phyloP scores from a whole-genome alignment of 1,140 invertebrate genomes.

The Atta texana region DNA sequence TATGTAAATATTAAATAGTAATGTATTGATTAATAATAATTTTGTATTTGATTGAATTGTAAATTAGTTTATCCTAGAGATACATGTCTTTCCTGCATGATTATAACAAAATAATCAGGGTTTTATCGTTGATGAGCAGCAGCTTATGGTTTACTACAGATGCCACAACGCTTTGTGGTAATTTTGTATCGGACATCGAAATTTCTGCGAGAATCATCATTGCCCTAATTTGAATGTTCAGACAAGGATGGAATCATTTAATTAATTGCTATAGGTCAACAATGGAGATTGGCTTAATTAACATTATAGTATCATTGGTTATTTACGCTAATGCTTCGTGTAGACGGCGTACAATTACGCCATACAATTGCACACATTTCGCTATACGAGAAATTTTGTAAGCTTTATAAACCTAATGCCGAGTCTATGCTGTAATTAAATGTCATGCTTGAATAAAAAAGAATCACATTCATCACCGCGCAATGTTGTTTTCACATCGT shows the following conservation, averaged over 20 bases:
- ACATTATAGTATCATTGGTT: slow-evolving; percentile 11
- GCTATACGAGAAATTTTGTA: slow-evolving; percentile 15
- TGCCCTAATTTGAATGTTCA: slow-evolving; percentile 7
- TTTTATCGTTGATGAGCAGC: slow-evolving; percentile 15
- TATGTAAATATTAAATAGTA: too few species aligned
- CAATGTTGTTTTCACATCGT: slow-evolving; percentile 28
- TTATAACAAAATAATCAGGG: slow-evolving; percentile 24
- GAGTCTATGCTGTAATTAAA: slow-evolving; percentile 42
- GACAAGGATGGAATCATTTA: slow-evolving; percentile 4
- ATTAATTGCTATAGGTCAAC: slow-evolving; percentile 30
- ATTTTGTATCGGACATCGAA: slow-evolving; percentile 36
- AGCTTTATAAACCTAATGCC: slow-evolving; percentile 21
- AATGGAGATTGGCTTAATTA: slow-evolving; percentile 42
- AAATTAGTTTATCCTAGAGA: background rate
- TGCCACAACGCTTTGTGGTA: slow-evolving; percentile 32
- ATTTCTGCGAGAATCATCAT: slow-evolving; percentile 44
- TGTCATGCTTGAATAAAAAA: slow-evolving; percentile 52
- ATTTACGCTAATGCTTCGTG: slow-evolving; percentile 6
- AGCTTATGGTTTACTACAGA: slow-evolving; percentile 29
- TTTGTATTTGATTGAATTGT: slow-evolving; percentile 14
- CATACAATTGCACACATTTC: background rate
- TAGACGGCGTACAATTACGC: slow-evolving; percentile 11
- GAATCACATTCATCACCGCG: slow-evolving; percentile 24
- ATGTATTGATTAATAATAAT: slow-evolving; percentile 17
- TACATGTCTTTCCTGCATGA: background rate